phyloP scores from a whole-genome alignment of 1,140 invertebrate genomes.

The Drosophila sechellia region DNA sequence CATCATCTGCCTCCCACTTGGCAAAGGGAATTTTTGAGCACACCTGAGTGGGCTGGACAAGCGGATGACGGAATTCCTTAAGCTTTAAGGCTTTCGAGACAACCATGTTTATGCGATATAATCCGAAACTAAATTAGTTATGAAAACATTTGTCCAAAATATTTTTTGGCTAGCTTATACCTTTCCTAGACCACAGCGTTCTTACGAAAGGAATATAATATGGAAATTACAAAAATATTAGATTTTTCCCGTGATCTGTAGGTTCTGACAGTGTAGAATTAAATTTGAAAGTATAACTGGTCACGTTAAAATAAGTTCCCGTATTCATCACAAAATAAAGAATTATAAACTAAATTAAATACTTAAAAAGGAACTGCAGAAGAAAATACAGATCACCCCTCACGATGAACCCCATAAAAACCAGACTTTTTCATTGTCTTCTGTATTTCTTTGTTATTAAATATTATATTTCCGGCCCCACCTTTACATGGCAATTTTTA shows the following conservation, averaged over 20 bases:
- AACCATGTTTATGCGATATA: conserved; percentile 10
- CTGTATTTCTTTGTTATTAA: conserved; percentile 73
- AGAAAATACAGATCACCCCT: background rate
- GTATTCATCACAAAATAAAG: conserved; percentile 7
- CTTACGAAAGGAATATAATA: too few relatives aligned
- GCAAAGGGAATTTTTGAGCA: conserved; percentile 39
- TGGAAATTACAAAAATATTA: too few relatives aligned
- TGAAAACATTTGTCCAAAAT: background rate
- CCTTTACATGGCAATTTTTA: conserved; percentile 54
- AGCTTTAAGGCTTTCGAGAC: conserved; percentile 35
- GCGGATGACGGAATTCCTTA: conserved; percentile 22
- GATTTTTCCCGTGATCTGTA: too few relatives aligned
- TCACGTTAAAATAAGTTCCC: background rate
- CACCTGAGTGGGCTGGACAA: conserved; percentile 34
- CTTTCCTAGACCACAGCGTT: too few relatives aligned
- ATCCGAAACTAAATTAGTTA: conserved; percentile 6
- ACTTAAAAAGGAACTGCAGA: conserved; percentile 5
- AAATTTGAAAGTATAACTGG: background rate
- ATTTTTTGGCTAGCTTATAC: too few relatives aligned
- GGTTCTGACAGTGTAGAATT: too few relatives aligned
- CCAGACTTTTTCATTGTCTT: conserved; percentile 57
- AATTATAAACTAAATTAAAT: conserved; percentile 34
- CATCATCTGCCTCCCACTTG: conserved; percentile 32
- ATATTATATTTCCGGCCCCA: conserved; percentile 66
- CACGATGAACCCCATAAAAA: conserved; percentile 33